Percentiles rank a stretch among this genome's conserved stretches.
phyloP scores from a whole-genome alignment of 2,113 vertebrate species.

The Takifugu bimaculatus region DNA sequence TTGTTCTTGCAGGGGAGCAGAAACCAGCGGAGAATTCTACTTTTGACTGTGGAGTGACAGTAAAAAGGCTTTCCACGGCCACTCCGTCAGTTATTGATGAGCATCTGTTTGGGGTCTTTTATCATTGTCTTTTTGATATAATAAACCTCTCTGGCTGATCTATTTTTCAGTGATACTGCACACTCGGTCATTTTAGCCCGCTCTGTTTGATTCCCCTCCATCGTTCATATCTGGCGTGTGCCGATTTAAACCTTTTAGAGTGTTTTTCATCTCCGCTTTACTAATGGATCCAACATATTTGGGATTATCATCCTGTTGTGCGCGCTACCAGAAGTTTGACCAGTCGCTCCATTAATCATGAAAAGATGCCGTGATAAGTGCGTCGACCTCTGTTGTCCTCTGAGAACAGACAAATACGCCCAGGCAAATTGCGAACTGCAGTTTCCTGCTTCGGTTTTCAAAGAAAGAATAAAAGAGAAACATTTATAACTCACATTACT shows the following conservation, averaged over 20 bases:
- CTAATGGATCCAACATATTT: conserved; percentile 8
- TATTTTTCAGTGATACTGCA: too few relatives aligned
- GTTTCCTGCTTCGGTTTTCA: neutral
- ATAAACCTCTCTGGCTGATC: too few relatives aligned
- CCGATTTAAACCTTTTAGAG: neutral
- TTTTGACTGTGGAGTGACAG: too few relatives aligned
- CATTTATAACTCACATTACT: neutral
- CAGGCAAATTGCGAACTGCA: conserved; percentile 1
- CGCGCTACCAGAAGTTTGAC: conserved; percentile 13
- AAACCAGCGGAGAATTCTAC: too few relatives aligned
- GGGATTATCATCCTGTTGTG: conserved; percentile 34
- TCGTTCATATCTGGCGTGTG: neutral
- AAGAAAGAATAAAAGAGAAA: neutral
- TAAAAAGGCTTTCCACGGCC: too few relatives aligned
- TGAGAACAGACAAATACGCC: conserved; percentile 1
- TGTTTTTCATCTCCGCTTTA: neutral
- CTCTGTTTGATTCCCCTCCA: neutral
- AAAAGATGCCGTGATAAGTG: conserved; percentile 11
- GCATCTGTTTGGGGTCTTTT: conserved; percentile 1
- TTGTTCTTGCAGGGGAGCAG: too few relatives aligned
- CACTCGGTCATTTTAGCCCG: too few relatives aligned
- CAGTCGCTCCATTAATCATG: conserved; percentile 5
- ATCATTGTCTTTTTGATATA: too few relatives aligned
- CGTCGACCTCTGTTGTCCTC: conserved; percentile 6
- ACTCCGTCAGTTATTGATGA: conserved; percentile 3